Conservation (phyloP, 2,113 vertebrate species). For the Solea senegalensis region DNA sequence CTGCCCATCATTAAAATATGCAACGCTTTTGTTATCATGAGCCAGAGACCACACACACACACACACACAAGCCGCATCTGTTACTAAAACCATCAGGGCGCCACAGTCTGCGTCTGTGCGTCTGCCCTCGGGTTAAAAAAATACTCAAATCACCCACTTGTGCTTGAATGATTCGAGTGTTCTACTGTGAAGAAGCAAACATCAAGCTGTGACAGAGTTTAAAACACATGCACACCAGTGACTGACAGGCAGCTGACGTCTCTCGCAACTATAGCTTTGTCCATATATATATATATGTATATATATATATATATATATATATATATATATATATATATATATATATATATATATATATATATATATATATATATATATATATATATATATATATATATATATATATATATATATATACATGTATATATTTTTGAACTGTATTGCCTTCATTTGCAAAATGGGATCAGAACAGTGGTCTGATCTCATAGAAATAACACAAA, state of each 20-base stretch:
- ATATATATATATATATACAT: not conserved
- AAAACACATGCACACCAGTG: not conserved
- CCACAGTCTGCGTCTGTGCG: not conserved
- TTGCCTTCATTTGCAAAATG: too few species aligned
- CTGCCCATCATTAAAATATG: constrained; percentile 20
- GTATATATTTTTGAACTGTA: too few species aligned
- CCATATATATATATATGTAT: not conserved
- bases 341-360: not conserved
- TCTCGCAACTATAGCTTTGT: not conserved
- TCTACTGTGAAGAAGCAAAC: constrained; percentile 2
- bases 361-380: not conserved
- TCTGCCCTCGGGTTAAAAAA: constrained; percentile 8
- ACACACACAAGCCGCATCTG: not conserved
- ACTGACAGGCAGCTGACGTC: constrained; percentile 12
- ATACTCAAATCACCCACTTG: constrained; percentile 16
- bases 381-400: too few species aligned
- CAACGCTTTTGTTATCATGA: not conserved
- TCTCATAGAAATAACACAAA: too few species aligned
- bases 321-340: not conserved
- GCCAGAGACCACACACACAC: not conserved
- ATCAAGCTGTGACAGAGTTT: not conserved
- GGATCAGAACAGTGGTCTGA: too few species aligned
- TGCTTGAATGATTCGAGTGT: constrained; percentile 4
- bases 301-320: not conserved
- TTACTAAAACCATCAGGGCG: constrained; percentile 15